Percentiles rank a stretch among this genome's conserved stretches.
Evolutionary conservation across 2,888 invertebrate genomes (phyloP).

Genomic region (Rapana venosa): DNA sequence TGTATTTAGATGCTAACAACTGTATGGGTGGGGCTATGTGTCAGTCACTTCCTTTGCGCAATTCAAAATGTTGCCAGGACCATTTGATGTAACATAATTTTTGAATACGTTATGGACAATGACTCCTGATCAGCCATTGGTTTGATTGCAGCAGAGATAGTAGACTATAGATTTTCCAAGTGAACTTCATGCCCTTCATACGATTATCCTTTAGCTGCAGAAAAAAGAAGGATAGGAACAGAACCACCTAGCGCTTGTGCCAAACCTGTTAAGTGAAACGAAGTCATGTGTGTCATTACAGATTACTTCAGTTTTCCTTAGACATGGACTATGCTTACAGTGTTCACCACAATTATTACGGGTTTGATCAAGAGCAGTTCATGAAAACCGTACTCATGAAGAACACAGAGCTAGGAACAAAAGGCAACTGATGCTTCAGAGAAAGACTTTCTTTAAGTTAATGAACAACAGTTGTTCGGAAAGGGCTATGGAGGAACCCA

Average conservation of each 20-base stretch:
- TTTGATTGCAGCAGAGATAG: conserved; percentile 1
- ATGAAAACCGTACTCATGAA: background rate
- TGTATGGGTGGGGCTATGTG: conserved; percentile 14
- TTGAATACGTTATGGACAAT: background rate
- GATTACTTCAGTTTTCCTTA: background rate
- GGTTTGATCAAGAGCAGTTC: background rate
- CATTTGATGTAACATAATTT: too few species aligned
- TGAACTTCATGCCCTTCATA: background rate
- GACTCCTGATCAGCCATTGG: background rate
- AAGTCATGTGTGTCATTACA: background rate
- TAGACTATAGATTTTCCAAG: conserved; percentile 13
- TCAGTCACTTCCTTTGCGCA: background rate
- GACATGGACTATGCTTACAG: background rate
- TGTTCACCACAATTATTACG: background rate
- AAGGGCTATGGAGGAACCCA: background rate
- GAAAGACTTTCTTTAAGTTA: background rate
- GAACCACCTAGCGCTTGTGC: background rate
- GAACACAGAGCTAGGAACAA: background rate
- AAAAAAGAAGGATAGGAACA: background rate
- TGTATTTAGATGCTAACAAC: conserved; percentile 13
- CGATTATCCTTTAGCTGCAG: background rate
- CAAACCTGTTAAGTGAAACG: background rate
- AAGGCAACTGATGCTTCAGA: background rate
- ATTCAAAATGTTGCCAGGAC: background rate
- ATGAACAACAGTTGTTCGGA: background rate